Evolutionary conservation across 2,797 vertebrate species (phyloP).

Genomic region (Sebastes reedi): DNA sequence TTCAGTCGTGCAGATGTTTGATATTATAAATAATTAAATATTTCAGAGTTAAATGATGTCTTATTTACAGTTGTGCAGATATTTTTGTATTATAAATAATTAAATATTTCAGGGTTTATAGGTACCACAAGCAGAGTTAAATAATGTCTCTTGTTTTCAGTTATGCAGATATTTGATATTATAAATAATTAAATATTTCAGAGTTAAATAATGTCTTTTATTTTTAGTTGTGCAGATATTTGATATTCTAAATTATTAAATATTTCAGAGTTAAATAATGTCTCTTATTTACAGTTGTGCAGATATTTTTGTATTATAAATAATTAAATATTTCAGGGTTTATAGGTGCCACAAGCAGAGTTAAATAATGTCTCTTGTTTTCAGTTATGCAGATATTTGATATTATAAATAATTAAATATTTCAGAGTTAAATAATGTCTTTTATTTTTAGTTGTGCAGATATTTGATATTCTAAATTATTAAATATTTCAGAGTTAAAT

Average conservation of each 20-base stretch:
- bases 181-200: background rate
- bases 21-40: background rate
- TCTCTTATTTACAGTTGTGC: rapidly evolving
- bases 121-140: background rate
- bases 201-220: rapidly evolving
- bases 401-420: too few relatives aligned
- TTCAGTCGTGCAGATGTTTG: rapidly evolving
- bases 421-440: too few relatives aligned
- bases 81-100: background rate
- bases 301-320: too few relatives aligned
- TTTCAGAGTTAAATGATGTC: too few relatives aligned
- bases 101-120: background rate
- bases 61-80: rapidly evolving
- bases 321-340: too few relatives aligned
- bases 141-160: rapidly evolving
- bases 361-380: too few relatives aligned
- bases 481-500: background rate
- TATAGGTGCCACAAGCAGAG: too few relatives aligned
- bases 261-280: too few relatives aligned
- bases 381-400: too few relatives aligned
- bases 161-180: background rate
- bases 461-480: background rate
- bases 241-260: too few relatives aligned
- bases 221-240: rapidly evolving
- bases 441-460: rapidly evolving